These are phyloP conservation scores for Ostrea denselamellosa DNA, from an alignment of 1,140 invertebrate species.

Conservation along the genomic window DNA sequence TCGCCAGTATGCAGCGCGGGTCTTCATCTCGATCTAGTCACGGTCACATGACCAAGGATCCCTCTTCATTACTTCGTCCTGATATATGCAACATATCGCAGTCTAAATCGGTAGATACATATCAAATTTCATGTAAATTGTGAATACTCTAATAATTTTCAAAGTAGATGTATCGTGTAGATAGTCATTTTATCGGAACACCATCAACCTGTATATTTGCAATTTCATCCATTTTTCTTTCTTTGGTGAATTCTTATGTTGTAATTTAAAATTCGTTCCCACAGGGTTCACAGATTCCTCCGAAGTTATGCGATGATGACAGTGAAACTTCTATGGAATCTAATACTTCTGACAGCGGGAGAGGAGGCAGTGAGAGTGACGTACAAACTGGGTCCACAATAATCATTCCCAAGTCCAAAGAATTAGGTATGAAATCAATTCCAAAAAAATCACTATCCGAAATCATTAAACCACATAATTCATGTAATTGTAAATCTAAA, in stretches of 20 bases:
- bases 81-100: constrained; percentile 37
- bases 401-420: not conserved
- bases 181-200: not conserved
- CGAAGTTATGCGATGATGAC: constrained; percentile 56
- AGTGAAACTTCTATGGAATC: constrained; percentile 69
- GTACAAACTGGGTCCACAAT: constrained; percentile 53
- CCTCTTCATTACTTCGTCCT: constrained; percentile 3
- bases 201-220: not conserved
- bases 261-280: not conserved
- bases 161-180: not conserved
- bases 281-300: constrained; percentile 9
- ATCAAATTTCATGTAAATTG: constrained; percentile 32
- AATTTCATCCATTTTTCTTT: constrained; percentile 17
- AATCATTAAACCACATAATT: no score
- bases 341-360: constrained; percentile 66
- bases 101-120: constrained; percentile 29
- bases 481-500: not conserved
- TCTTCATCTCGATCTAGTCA: constrained; percentile 26
- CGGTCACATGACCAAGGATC: constrained; percentile 30
- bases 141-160: not conserved
- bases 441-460: not conserved
- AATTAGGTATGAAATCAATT: not conserved
- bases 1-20: constrained; percentile 1
- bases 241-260: not conserved
- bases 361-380: constrained; percentile 68